Percentiles rank a stretch among this genome's conserved stretches.
phyloP scores from a whole-genome alignment of 2,797 vertebrate genomes.

The Coendou prehensilis region DNA sequence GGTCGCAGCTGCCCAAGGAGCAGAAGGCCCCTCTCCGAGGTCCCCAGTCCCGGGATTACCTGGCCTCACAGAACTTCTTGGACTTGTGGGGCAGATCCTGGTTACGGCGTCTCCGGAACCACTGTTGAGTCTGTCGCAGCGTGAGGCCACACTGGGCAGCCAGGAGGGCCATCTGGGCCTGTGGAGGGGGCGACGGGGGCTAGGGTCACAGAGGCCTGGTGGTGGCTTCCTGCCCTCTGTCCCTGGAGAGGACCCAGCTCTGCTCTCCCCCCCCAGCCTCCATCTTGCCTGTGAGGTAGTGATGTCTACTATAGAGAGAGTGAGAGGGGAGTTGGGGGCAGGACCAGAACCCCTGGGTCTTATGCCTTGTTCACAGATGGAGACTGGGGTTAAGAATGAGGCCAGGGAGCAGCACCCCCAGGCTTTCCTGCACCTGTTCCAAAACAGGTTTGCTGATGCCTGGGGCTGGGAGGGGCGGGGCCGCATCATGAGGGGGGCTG shows the following conservation, averaged over 20 bases:
- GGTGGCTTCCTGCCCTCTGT: background rate
- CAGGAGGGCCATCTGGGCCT: constrained; percentile 73
- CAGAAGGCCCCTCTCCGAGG: fast-evolving
- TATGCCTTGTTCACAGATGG: background rate
- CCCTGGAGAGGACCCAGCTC: background rate
- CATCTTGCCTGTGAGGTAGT: background rate
- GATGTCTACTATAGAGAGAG: background rate
- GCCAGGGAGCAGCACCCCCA: fast-evolving
- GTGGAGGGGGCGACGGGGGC: background rate
- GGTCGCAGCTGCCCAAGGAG: background rate
- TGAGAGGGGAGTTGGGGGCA: background rate
- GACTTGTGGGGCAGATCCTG: constrained; percentile 92
- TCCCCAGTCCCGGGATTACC: constrained; percentile 33
- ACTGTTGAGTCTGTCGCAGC: constrained; percentile 91
- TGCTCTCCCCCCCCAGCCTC: background rate
- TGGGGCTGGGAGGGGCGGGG: too few species aligned
- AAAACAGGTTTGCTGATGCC: background rate
- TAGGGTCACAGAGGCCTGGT: background rate
- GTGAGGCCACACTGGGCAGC: constrained; percentile 86
- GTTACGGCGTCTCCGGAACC: constrained; percentile 94
- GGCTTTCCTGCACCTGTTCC: background rate
- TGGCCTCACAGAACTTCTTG: constrained; percentile 92
- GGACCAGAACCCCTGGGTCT: background rate
- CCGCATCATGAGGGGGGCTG: background rate
- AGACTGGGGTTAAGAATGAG: background rate